These are phyloP conservation scores for Drosophila monieri DNA, from an alignment of 2,888 invertebrate genomes.

Conservation along the genomic window DNA sequence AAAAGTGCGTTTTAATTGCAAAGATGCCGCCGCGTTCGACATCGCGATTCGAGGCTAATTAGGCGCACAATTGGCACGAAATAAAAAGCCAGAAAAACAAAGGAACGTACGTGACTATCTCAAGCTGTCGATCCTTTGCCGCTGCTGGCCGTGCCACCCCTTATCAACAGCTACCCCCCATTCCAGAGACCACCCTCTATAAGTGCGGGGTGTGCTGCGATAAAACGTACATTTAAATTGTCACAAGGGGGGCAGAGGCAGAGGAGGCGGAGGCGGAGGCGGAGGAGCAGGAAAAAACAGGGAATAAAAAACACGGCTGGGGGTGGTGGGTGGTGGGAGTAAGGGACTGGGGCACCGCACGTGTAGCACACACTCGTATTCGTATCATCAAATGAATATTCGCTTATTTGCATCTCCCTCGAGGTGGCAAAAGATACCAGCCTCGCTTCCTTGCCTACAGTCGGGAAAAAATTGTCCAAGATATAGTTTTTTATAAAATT, in stretches of 20 bases:
- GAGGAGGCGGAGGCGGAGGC: not conserved
- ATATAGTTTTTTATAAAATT: too few species aligned
- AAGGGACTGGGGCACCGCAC: slow-evolving; percentile 48
- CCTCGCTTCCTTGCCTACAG: slow-evolving; percentile 9
- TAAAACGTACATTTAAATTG: slow-evolving; percentile 75
- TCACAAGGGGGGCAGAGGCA: slow-evolving; percentile 43
- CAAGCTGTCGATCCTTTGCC: slow-evolving; percentile 66
- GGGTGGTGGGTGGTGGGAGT: not conserved
- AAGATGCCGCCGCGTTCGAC: slow-evolving; percentile 66
- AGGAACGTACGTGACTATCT: slow-evolving; percentile 74
- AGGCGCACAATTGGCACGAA: slow-evolving; percentile 77
- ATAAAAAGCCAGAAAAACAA: slow-evolving; percentile 71
- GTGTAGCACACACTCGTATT: slow-evolving; percentile 54
- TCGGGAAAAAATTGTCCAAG: not conserved
- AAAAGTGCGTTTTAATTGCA: slow-evolving; percentile 81
- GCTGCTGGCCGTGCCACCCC: not conserved
- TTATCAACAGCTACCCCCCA: not conserved
- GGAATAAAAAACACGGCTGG: not conserved
- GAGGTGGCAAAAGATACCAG: slow-evolving; percentile 55
- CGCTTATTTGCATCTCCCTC: slow-evolving; percentile 74
- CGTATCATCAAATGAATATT: slow-evolving; percentile 78
- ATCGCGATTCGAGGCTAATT: slow-evolving; percentile 74
- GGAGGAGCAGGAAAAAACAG: not conserved
- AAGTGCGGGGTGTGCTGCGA: slow-evolving; percentile 41
- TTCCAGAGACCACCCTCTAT: not conserved